Base-by-base conservation (phyloP, 2,888 invertebrate species). In the Lasioglossum leucozonium region DNA sequence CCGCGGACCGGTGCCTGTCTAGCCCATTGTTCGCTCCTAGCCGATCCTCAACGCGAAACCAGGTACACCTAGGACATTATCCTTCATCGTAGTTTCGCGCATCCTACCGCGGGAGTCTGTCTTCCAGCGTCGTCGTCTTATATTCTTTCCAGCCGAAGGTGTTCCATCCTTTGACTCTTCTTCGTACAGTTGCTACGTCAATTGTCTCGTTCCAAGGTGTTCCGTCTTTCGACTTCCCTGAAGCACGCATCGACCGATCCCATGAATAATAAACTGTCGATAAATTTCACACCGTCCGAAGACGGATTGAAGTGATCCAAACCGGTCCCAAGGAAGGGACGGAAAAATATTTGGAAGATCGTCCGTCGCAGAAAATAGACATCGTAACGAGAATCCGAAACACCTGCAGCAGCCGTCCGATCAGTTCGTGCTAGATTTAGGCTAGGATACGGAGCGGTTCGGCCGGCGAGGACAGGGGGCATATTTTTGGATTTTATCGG, bases 401-500 rank as follows among this genome's bases (percentile, higher is more conserved):
- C 82, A 74, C 40, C 47, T 34, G 71, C 42, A 37, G 22, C 22
- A 37, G 22, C 22, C 1, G 0, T 44, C 16, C 65, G 42, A 34
- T 51, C n/a, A 47, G 37, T 18, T 78, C 58, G 51, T n/a, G 72
- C 76, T 47, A 75, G 77, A 86, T 81, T 72, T 80, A 73, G 72
- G 18, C 37, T 77, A 13, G 58, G 72, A 79, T 67, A 47, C 51
- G 26, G 26, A 74, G 62, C 22, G 42, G 47, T 58, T 79, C 73
- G 80, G 78, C 81, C 72, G 44, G 72, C 82, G 72, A 79, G 34
- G 76, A 79, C 72, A 37, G 47, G 37, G 44, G 40, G 75, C 81
- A 89, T 89, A 89, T 89, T 89, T 86, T 86, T 82, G 81, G 90
- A 89, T 79, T 80, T 72, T 81, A 84, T 80, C 88, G 72, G 80